Evolutionary conservation across 2,888 invertebrate species (phyloP), one percentile per base, ranked within the genome.

Genomic region (Philopedon plagiatum): DNA sequence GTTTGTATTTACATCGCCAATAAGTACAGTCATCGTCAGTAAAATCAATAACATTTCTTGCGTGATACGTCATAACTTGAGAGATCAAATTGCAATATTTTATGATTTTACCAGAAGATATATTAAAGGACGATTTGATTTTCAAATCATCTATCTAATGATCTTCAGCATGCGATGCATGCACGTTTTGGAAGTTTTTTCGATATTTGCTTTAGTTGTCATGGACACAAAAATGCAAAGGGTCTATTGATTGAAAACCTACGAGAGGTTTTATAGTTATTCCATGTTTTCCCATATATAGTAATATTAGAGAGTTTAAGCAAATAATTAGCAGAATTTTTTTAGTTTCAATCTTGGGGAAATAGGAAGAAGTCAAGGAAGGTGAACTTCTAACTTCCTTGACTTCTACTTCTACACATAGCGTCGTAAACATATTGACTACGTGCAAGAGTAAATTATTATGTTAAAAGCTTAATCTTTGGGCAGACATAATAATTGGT

Each of bases 1-100:
- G 71, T 61, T 71, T 71, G 71, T 71, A 71, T 71, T 65, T 70
- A 57, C 49, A 37, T 21, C 41, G 56, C 37, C 56, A 41, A 54
- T 41, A 64, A 13, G 19, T n/a, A 23, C 34, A 64, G 15, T 15
- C 37, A 26, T 29, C 41, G 5, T 26, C n/a, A 13, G 23, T 13
- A 21, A 23, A 60, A 67, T 67, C 58, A 32, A 67, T 67, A 67
- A 37, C 1, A 13, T 7, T 29, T 69, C 44, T 58, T 29, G 62
- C 57, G 60, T 56, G 58, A 29, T 56, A 44, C 51, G 23, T 64
- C 64, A 64, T 64, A 64, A 2, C 56, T 51, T 64, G 5, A 15
- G 37, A 5, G 9, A 26, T 51, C 13, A 64, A 41, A 64, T 51
- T 54, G 39, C 56, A 39, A 64, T 41, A 64, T 37, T 26, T 26